These are phyloP conservation scores for Cylloceria caligata DNA, from an alignment of 2,888 invertebrate species.

Conservation along the genomic window DNA sequence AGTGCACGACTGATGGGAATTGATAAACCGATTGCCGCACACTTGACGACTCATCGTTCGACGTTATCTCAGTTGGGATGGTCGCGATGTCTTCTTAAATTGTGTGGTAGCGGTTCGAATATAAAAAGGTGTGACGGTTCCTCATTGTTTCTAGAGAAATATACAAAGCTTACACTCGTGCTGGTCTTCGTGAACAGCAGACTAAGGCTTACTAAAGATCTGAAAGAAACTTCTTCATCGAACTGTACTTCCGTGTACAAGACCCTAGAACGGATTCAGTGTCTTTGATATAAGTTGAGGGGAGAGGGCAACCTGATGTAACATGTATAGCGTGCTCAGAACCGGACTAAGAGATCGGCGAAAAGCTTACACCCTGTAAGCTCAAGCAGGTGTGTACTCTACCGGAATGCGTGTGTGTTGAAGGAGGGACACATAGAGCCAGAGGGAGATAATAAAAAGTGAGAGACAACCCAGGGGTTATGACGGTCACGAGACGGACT, in stretches of 20 bases:
- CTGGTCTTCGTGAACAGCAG: neutral
- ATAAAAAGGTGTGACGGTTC: conserved; percentile 4
- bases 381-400: conserved; percentile 36
- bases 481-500: conserved; percentile 33
- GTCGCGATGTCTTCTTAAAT: conserved; percentile 7
- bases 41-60: conserved; percentile 48
- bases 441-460: conserved; percentile 24
- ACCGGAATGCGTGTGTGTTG: conserved; percentile 13
- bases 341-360: conserved; percentile 33
- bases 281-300: neutral
- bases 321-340: neutral
- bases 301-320: neutral
- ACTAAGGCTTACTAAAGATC: conserved; percentile 1
- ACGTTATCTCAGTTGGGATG: neutral
- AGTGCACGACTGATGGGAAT: neutral
- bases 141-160: neutral
- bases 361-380: conserved; percentile 44
- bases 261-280: neutral
- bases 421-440: conserved; percentile 20
- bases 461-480: neutral
- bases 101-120: neutral
- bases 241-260: conserved; percentile 25
- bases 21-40: conserved; percentile 45
- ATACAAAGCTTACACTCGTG: neutral
- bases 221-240: conserved; percentile 50